Evolutionary conservation across 2,797 vertebrate species (phyloP).

Genomic region (Danio jaintianensis): DNA sequence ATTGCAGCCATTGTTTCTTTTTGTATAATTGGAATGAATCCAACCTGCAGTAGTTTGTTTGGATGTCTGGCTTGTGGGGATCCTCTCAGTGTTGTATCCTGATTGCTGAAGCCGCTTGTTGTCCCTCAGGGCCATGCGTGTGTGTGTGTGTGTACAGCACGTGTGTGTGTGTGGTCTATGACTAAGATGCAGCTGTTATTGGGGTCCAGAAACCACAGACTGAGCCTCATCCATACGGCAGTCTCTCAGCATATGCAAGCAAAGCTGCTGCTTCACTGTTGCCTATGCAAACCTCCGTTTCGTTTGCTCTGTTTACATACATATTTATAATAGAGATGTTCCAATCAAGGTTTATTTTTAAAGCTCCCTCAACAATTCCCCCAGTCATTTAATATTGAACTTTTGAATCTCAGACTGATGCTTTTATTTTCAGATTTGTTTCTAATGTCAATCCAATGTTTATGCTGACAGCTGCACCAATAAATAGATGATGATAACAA

Average conservation of each 20-base stretch:
- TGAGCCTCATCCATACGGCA: constrained; percentile 13
- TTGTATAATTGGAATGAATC: not conserved
- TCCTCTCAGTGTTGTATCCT: constrained; percentile 38
- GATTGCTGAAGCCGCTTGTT: constrained; percentile 63
- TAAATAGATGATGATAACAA: too few species aligned
- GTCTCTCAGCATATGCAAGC: not conserved
- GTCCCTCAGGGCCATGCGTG: constrained; percentile 37
- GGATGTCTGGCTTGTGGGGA: not conserved
- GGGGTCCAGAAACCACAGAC: constrained; percentile 14
- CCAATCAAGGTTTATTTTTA: too few species aligned
- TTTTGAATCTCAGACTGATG: too few species aligned
- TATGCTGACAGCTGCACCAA: too few species aligned
- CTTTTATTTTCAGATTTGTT: too few species aligned
- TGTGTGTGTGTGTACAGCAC: too few species aligned
- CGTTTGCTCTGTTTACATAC: too few species aligned
- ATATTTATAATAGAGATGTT: too few species aligned
- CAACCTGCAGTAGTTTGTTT: constrained; percentile 36
- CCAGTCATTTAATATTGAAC: too few species aligned
- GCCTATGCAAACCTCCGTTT: not conserved
- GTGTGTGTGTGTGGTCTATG: constrained; percentile 47
- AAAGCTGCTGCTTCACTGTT: not conserved
- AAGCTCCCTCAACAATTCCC: too few species aligned
- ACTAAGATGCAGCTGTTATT: constrained; percentile 68
- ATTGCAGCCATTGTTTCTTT: not conserved
- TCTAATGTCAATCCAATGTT: too few species aligned